Evolutionary conservation across 1,140 invertebrate genomes (phyloP), one percentile per base, ranked within the genome.

Genomic region (Pissodes strobi): DNA sequence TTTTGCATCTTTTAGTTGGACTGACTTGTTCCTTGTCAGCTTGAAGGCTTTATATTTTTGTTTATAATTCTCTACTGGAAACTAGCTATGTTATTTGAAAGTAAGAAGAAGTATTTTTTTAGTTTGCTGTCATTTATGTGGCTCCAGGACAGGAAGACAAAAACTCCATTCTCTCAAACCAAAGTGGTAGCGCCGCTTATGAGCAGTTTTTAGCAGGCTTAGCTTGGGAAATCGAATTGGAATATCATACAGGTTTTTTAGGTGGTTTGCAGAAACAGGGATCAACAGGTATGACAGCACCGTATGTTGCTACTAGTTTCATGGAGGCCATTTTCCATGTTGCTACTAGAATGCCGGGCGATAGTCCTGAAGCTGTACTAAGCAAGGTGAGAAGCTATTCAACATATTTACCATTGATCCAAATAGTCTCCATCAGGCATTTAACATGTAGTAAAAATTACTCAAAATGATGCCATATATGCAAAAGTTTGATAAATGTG

Each of bases 141-240:
- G 94, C 90, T 19, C 88, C 91, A 15, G 97, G 97, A 0, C 97
- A 99, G 77, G 97, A 99, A 80, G 95, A 98, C 67, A 95, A 97
- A 74, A 91, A 90, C 80, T 89, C 94, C 1, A 97, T 98, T 68
- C 79, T 99, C 2, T 88, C 85, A 9, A 95, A 92, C 77, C 82
- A 82, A 34, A 83, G 86, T 69, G 96, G 94, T 12, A 97, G 94
- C 76, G 89, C 90, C 63, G 91, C 89, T 10, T 99, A 95, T 81
- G 25, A 27, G 9, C 25, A 89, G 64, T 99, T 99, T 81, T 86
- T 99, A 2, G 89, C 93, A 1, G 91, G 93, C 8, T 80, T 99
- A 5, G 96, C 95, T 5, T 99, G 97, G 96, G 94, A 97, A 84
- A 90, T 95, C 43, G 95, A 99, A 74, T 79, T 99, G 59, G 94